Evolutionary conservation across 2,113 vertebrate species (phyloP).

Genomic region (Phyllopteryx taeniolatus): DNA sequence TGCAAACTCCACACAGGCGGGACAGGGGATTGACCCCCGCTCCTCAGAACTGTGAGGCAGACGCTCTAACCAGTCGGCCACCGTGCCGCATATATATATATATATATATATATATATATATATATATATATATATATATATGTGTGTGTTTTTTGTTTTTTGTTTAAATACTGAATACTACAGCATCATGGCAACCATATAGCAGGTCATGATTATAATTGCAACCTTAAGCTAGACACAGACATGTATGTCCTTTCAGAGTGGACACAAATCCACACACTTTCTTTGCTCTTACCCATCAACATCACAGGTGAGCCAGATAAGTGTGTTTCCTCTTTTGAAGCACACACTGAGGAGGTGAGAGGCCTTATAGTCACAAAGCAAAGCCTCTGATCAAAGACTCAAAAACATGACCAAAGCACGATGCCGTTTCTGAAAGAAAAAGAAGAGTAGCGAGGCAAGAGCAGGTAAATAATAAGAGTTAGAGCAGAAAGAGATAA

Average conservation of each 20-base stretch:
- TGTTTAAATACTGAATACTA: too few relatives aligned
- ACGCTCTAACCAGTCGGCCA: too few relatives aligned
- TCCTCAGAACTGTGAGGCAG: too few relatives aligned
- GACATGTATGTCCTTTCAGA: slow-evolving; percentile 12
- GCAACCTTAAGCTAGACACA: background rate
- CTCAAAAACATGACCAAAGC: slow-evolving; percentile 55
- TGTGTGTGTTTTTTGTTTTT: too few relatives aligned
- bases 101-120: too few relatives aligned
- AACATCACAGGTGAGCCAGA: slow-evolving; percentile 64
- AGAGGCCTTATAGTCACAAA: slow-evolving; percentile 68
- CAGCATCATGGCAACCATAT: background rate
- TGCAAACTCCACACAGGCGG: too few relatives aligned
- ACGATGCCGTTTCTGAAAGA: slow-evolving; percentile 55
- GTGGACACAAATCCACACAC: slow-evolving; percentile 8
- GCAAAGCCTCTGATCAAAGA: slow-evolving; percentile 69
- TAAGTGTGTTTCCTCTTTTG: slow-evolving; percentile 63
- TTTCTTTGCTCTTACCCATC: slow-evolving; percentile 70
- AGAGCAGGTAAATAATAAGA: slow-evolving; percentile 48
- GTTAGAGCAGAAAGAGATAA: slow-evolving; percentile 54
- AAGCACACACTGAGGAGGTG: slow-evolving; percentile 65
- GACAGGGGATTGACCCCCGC: too few relatives aligned
- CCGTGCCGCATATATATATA: too few relatives aligned
- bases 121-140: too few relatives aligned
- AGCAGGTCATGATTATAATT: background rate
- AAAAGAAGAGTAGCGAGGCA: slow-evolving; percentile 37